These are phyloP conservation scores for Arnoldichthys spilopterus DNA, from an alignment of 2,797 vertebrate species.

Conservation along the genomic window DNA sequence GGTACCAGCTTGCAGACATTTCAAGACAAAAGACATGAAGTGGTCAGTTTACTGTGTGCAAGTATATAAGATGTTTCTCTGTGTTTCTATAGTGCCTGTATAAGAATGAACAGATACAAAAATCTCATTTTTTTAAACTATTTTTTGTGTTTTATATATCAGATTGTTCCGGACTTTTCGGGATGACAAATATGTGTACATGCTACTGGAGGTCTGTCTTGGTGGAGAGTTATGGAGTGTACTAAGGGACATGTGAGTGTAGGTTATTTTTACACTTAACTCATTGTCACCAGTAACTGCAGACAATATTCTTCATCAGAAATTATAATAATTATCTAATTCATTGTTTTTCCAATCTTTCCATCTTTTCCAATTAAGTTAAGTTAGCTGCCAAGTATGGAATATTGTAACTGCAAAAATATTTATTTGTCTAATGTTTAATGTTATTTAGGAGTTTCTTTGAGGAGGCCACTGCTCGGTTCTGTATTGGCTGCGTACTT, in stretches of 20 bases:
- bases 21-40: constrained; percentile 61
- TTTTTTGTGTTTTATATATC: constrained; percentile 43
- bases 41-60: constrained; percentile 20
- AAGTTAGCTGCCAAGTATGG: constrained; percentile 5
- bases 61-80: constrained; percentile 2
- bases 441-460: constrained; percentile 72
- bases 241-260: constrained; percentile 83
- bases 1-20: constrained; percentile 63
- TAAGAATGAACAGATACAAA: constrained; percentile 35
- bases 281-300: constrained; percentile 14
- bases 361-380: too few relatives aligned
- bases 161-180: constrained; percentile 82
- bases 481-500: constrained; percentile 78
- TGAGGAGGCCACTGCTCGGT: constrained; percentile 76
- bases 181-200: constrained; percentile 79
- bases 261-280: constrained; percentile 47
- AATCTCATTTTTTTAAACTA: not conserved
- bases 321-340: constrained; percentile 15
- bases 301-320: constrained; percentile 22
- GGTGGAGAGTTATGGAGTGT: constrained; percentile 84
- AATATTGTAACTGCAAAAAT: constrained; percentile 1
- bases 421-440: constrained; percentile 26
- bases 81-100: constrained; percentile 1
- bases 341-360: constrained; percentile 4
- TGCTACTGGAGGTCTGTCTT: constrained; percentile 83